Evolutionary conservation across 2,888 invertebrate genomes (phyloP).

Genomic region (Eugnorisma glareosa): DNA sequence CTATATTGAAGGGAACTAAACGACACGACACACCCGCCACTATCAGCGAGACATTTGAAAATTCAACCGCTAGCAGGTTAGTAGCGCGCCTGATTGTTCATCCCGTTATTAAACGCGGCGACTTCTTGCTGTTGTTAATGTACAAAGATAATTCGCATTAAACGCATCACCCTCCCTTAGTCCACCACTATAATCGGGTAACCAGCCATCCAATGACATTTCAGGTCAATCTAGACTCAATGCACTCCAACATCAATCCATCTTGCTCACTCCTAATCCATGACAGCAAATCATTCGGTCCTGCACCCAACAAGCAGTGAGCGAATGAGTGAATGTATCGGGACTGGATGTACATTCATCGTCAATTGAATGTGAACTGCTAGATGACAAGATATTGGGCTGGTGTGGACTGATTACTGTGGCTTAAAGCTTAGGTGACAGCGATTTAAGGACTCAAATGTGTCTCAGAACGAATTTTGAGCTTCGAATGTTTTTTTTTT

Average conservation of each 20-base stretch:
- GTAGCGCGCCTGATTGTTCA: too few species aligned
- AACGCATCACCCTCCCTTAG: neutral
- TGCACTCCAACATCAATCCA: slow-evolving; percentile 29
- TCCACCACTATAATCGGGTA: neutral
- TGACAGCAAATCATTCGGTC: slow-evolving; percentile 57
- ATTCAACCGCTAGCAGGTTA: too few species aligned
- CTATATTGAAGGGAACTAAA: too few species aligned
- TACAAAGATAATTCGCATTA: neutral
- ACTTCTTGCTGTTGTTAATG: too few species aligned
- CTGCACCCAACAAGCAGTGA: slow-evolving; percentile 36
- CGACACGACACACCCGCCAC: too few species aligned
- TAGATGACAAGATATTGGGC: slow-evolving; percentile 53
- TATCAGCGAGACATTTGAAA: too few species aligned
- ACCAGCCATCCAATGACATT: slow-evolving; percentile 4
- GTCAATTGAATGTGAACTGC: slow-evolving; percentile 54
- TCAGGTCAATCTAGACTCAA: slow-evolving; percentile 11
- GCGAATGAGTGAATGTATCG: slow-evolving; percentile 52
- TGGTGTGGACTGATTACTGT: slow-evolving; percentile 53
- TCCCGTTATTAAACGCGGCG: too few species aligned
- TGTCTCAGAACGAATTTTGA: neutral
- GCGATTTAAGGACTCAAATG: slow-evolving; percentile 14
- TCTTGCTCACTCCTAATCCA: slow-evolving; percentile 58
- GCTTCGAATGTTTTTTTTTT: neutral
- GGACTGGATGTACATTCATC: slow-evolving; percentile 49
- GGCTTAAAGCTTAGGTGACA: slow-evolving; percentile 2